Percentiles rank a stretch among this genome's conserved stretches.
Conservation (phyloP, 2,113 vertebrate species). For the Herpailurus yagouaroundi region DNA sequence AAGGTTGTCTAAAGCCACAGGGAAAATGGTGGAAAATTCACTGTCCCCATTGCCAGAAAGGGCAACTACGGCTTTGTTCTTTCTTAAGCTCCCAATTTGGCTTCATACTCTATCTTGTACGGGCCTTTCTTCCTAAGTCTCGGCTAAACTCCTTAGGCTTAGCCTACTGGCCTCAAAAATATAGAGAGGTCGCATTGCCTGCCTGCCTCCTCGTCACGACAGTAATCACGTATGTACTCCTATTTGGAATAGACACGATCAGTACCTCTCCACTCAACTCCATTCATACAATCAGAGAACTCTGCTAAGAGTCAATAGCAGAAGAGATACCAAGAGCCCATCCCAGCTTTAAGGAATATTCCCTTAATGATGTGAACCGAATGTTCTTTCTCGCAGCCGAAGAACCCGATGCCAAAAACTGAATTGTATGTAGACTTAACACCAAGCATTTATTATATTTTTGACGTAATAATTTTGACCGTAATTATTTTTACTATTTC, state of each 20-base stretch:
- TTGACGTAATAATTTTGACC: background rate
- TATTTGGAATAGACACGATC: too few species aligned
- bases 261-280: background rate
- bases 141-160: background rate
- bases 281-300: background rate
- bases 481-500: background rate
- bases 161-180: background rate
- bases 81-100: background rate
- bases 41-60: background rate
- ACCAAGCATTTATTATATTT: background rate
- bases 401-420: background rate
- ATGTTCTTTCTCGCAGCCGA: background rate
- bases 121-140: background rate
- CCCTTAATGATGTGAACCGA: too few species aligned
- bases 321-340: background rate
- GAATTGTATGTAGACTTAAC: background rate
- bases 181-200: fast-evolving
- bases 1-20: background rate
- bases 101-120: fast-evolving
- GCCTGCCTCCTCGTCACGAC: fast-evolving
- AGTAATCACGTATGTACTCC: fast-evolving
- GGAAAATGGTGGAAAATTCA: background rate
- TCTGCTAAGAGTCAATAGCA: background rate
- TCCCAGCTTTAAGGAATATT: fast-evolving
- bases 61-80: background rate